phyloP scores from a whole-genome alignment of 2,113 vertebrate genomes.

The Coturnix japonica region DNA sequence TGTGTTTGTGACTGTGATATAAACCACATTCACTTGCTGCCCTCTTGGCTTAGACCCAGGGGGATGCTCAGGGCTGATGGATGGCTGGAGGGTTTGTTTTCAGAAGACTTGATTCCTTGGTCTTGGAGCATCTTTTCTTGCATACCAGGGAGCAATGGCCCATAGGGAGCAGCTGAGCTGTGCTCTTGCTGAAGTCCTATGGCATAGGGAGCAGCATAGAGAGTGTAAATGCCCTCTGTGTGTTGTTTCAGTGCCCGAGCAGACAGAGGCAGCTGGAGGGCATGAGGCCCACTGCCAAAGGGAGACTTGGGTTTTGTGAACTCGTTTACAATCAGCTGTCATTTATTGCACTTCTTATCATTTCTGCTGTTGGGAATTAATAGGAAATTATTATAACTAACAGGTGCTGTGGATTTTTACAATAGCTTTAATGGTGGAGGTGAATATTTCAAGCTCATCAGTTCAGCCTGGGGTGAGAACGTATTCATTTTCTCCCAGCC shows the following conservation, averaged over 20 bases:
- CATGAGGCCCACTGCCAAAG: rapidly evolving
- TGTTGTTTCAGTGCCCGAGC: rapidly evolving
- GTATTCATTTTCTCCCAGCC: background rate
- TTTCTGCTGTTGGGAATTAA: conserved; percentile 9
- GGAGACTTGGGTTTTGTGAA: background rate
- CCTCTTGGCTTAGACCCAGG: background rate
- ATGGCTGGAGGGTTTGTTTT: too few relatives aligned
- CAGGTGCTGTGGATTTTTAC: background rate
- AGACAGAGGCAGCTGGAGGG: background rate
- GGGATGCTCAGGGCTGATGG: background rate
- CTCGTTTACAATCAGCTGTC: background rate
- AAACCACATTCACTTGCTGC: background rate
- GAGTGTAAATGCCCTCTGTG: background rate
- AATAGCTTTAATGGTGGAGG: background rate
- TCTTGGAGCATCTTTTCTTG: background rate
- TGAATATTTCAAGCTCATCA: background rate
- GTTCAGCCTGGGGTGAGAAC: background rate
- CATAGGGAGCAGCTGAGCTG: background rate
- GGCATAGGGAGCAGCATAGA: rapidly evolving
- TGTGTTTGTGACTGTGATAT: too few relatives aligned
- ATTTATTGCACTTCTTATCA: background rate
- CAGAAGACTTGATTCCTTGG: background rate
- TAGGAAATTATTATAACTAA: background rate
- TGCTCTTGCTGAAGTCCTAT: background rate
- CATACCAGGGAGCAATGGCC: background rate